These are phyloP conservation scores for Notodonta ziczac DNA, from an alignment of 2,888 invertebrate species.

Conservation along the genomic window DNA sequence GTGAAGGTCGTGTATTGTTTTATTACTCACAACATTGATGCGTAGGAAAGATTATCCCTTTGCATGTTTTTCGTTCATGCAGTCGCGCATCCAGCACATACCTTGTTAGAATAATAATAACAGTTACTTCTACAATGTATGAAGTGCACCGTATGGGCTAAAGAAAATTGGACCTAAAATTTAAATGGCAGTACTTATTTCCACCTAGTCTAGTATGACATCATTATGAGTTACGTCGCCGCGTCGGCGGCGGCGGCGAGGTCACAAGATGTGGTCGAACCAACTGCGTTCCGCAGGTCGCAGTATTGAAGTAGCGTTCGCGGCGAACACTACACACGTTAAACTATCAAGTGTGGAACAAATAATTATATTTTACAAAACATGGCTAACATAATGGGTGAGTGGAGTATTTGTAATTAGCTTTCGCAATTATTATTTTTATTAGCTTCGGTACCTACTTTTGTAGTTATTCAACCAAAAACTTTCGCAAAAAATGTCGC, in stretches of 20 bases:
- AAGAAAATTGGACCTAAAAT: constrained; percentile 27
- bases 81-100: background rate
- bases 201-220: constrained; percentile 54
- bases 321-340: constrained; percentile 48
- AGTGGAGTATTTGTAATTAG: constrained; percentile 42
- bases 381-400: constrained; percentile 78
- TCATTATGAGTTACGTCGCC: constrained; percentile 48
- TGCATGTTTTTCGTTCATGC: background rate
- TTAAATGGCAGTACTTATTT: constrained; percentile 39
- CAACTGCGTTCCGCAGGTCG: constrained; percentile 24
- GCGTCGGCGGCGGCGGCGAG: constrained; percentile 39
- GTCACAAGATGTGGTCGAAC: constrained; percentile 40
- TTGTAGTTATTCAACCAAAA: no score
- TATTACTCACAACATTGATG: constrained; percentile 14
- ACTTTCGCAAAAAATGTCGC: no score
- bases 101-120: background rate
- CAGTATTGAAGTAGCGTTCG: constrained; percentile 65
- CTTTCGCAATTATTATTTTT: no score
- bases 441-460: no score
- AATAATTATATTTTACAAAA: constrained; percentile 43
- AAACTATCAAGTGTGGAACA: constrained; percentile 45
- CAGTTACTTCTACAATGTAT: constrained; percentile 2
- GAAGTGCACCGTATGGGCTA: constrained; percentile 8
- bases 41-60: constrained; percentile 6
- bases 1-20: constrained; percentile 33